Percentiles rank a stretch among this genome's conserved stretches.
These are phyloP conservation scores for pig (Sus scrofa) DNA, from an alignment of 2,113 vertebrate species.

Conservation along the genomic window T2T-Sscrofa CM000812.6:231172001-231172500, in stretches of 20 bases:
- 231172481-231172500: neutral
- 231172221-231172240: neutral
- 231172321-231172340: neutral
- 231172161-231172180: neutral
- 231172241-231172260: neutral
- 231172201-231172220: neutral
- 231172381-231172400: neutral
- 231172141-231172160: neutral
- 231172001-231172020: neutral
- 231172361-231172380: slow-evolving; percentile 17
- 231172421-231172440: neutral
- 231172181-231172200: neutral
- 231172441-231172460: neutral
- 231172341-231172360: neutral
- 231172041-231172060: neutral
- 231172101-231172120: neutral
- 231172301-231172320: neutral
- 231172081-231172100: neutral
- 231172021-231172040: neutral
- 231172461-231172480: neutral
- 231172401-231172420: neutral
- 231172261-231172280: neutral
- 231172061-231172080: neutral
- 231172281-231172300: neutral
- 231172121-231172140: neutral